A percentile compares a stretch with the other conserved stretches of the same genome.
These are phyloP conservation scores for Athene noctua DNA, from an alignment of 2,113 vertebrate genomes.

Conservation along the genomic window DNA sequence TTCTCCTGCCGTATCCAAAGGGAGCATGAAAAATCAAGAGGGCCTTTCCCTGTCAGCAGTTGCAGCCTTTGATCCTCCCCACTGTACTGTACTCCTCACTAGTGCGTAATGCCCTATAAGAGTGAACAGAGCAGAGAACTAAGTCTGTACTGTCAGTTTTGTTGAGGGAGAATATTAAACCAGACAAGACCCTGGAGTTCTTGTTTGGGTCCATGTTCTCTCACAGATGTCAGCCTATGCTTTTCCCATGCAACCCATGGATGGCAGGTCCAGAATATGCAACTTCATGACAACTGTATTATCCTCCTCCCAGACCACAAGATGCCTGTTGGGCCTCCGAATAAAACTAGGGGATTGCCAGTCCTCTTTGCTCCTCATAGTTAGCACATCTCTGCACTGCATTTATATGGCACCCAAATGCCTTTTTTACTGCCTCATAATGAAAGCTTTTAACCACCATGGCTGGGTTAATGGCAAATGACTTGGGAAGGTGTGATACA, in stretches of 20 bases:
- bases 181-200: neutral
- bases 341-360: neutral
- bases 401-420: neutral
- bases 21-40: neutral
- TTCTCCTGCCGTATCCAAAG: neutral
- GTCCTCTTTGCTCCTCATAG: neutral
- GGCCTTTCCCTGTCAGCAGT: neutral
- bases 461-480: neutral
- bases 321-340: neutral
- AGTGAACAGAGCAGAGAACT: neutral
- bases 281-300: neutral
- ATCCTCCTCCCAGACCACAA: neutral
- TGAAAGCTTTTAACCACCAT: neutral
- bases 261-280: neutral
- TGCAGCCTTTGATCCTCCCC: neutral
- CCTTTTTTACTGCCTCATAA: neutral
- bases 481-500: neutral
- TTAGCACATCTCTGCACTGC: neutral
- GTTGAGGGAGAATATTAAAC: neutral
- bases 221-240: neutral
- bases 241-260: neutral
- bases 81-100: neutral
- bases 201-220: neutral
- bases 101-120: neutral
- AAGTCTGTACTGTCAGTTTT: neutral